phyloP scores from a whole-genome alignment of 1,140 invertebrate species.

The Drosophila elegans region DNA sequence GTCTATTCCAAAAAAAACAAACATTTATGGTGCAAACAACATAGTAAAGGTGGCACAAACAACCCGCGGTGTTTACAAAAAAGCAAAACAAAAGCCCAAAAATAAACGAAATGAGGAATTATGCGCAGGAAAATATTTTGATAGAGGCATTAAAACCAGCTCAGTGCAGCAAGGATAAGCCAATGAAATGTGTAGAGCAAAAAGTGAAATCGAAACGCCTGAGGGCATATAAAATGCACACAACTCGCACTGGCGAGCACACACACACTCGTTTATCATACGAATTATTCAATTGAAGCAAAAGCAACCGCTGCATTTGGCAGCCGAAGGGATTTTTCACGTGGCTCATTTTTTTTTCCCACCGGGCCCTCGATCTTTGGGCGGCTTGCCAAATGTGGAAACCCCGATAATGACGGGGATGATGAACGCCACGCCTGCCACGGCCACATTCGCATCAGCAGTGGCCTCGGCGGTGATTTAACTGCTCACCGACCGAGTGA shows the following conservation, averaged over 20 bases:
- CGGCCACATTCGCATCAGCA: conserved; percentile 31
- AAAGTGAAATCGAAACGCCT: conserved; percentile 55
- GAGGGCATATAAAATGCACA: conserved; percentile 69
- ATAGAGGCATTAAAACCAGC: conserved; percentile 41
- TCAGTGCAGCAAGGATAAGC: conserved; percentile 4
- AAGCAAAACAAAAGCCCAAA: conserved; percentile 21
- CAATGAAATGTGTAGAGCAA: conserved; percentile 15
- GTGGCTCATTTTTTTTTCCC: conserved; percentile 15
- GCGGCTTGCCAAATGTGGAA: conserved; percentile 41
- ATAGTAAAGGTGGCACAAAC: conserved; percentile 35
- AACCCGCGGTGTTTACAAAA: conserved; percentile 23
- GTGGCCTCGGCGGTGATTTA: conserved; percentile 69
- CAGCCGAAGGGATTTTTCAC: conserved; percentile 58
- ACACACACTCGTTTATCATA: conserved; percentile 49
- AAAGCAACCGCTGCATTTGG: conserved; percentile 68
- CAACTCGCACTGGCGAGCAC: conserved; percentile 31
- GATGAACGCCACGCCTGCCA: conserved; percentile 48
- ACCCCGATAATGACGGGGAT: conserved; percentile 52
- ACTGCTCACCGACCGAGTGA: conserved; percentile 51
- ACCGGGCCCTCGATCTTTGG: conserved; percentile 25
- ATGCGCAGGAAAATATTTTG: conserved; percentile 59
- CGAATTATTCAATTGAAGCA: conserved; percentile 78
- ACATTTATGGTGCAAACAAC: conserved; percentile 34
- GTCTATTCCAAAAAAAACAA: conserved; percentile 14
- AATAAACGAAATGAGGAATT: conserved; percentile 33